These are phyloP conservation scores for Bucco capensis DNA, from an alignment of 2,113 vertebrate genomes.

Conservation along the genomic window DNA sequence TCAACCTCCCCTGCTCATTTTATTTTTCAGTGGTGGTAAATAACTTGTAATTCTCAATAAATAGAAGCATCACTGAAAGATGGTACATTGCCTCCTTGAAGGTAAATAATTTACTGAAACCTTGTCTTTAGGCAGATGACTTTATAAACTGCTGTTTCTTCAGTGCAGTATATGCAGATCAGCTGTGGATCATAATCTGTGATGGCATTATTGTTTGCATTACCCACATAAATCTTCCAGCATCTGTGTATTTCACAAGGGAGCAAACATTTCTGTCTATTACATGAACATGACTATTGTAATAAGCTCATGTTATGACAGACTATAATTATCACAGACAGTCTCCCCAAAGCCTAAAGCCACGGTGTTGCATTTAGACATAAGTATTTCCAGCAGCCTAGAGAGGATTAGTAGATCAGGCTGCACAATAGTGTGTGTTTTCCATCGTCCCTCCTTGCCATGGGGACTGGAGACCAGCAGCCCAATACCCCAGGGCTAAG, in stretches of 20 bases:
- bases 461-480: neutral
- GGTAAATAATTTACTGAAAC: neutral
- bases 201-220: conserved; percentile 16
- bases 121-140: conserved; percentile 9
- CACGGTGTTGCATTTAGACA: neutral
- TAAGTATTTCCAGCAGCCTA: neutral
- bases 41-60: neutral
- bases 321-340: conserved; percentile 35
- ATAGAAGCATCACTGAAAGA: neutral
- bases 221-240: conserved; percentile 41
- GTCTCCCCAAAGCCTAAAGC: conserved; percentile 24
- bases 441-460: neutral
- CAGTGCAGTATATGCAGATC: neutral
- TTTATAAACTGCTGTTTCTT: conserved; percentile 4
- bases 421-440: neutral
- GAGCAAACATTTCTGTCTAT: conserved; percentile 33
- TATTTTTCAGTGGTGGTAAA: neutral
- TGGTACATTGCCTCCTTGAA: neutral
- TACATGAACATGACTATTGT: conserved; percentile 27
- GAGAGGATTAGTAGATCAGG: neutral
- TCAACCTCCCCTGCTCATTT: neutral
- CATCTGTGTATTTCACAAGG: conserved; percentile 46
- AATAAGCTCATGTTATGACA: conserved; percentile 49
- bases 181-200: neutral
- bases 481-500: neutral